Evolutionary conservation across 2,113 vertebrate species (phyloP).

Genomic region (Uropsilus gracilis): DNA sequence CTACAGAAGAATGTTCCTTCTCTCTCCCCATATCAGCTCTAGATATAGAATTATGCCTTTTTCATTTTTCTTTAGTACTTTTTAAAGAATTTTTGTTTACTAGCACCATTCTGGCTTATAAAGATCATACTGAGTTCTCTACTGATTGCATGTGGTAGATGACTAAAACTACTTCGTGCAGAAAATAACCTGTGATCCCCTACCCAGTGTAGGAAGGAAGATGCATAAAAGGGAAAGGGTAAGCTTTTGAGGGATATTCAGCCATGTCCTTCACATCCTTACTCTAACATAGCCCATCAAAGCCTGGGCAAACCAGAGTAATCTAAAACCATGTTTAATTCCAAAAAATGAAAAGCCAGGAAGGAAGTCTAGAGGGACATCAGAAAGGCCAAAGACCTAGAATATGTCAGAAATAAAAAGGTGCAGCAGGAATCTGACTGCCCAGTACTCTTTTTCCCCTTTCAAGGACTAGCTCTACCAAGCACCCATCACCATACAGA

Average conservation of each 20-base stretch:
- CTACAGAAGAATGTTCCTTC: not conserved
- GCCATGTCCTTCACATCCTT: not conserved
- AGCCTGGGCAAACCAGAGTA: no score
- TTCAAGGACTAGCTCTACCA: not conserved
- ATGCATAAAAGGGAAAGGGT: not conserved
- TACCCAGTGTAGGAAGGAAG: not conserved
- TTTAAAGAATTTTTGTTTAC: conserved; percentile 3
- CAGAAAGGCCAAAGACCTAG: not conserved
- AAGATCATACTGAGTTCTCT: not conserved
- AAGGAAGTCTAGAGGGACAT: not conserved
- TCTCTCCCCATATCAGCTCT: not conserved
- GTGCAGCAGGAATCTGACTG: not conserved
- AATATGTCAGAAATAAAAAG: not conserved
- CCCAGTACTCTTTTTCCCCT: not conserved
- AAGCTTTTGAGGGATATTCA: not conserved
- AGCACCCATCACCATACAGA: not conserved
- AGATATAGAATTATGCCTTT: not conserved
- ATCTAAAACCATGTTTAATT: conserved; percentile 38
- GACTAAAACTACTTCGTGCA: not conserved
- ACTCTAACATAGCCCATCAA: no score
- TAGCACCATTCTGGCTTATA: not conserved
- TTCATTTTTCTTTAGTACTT: conserved; percentile 3
- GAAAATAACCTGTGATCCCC: not conserved
- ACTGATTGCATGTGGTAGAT: not conserved
- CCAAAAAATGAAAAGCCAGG: conserved; percentile 30